phyloP scores from a whole-genome alignment of 1,140 invertebrate genomes.

The Hycleus phaleratus region DNA sequence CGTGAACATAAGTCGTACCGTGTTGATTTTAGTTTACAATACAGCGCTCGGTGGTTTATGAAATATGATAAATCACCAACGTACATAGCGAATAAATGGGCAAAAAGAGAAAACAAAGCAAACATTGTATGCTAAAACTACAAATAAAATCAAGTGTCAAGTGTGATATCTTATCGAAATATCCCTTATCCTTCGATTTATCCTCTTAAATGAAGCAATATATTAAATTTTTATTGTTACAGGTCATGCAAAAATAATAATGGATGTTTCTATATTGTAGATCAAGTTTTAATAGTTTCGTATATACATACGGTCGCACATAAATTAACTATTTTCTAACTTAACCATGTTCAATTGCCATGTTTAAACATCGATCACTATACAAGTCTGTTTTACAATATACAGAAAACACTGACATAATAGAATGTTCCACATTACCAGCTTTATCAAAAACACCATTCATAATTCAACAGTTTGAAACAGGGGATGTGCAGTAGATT shows the following conservation, averaged over 20 bases:
- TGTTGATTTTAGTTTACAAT: no score
- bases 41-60: no score
- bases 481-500: not conserved
- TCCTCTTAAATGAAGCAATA: not conserved
- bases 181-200: no score
- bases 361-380: slow-evolving; percentile 13
- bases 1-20: no score
- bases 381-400: not conserved
- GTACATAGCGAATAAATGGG: no score
- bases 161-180: no score
- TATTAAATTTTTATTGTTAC: not conserved
- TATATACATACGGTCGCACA: slow-evolving; percentile 6
- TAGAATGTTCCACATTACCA: slow-evolving; percentile 28
- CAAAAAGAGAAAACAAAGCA: no score
- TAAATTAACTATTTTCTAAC: slow-evolving; percentile 12
- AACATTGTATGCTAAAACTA: no score
- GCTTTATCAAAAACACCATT: slow-evolving; percentile 28
- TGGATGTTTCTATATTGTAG: not conserved
- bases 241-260: not conserved
- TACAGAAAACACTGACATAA: slow-evolving; percentile 20
- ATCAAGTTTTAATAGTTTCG: not conserved
- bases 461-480: slow-evolving; percentile 17
- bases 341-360: not conserved
- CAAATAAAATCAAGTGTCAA: no score
- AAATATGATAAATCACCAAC: no score